Evolutionary conservation across 1,140 invertebrate species (phyloP), one percentile per base, ranked within the genome.

Genomic region (Thalassaphorura encarpata): DNA sequence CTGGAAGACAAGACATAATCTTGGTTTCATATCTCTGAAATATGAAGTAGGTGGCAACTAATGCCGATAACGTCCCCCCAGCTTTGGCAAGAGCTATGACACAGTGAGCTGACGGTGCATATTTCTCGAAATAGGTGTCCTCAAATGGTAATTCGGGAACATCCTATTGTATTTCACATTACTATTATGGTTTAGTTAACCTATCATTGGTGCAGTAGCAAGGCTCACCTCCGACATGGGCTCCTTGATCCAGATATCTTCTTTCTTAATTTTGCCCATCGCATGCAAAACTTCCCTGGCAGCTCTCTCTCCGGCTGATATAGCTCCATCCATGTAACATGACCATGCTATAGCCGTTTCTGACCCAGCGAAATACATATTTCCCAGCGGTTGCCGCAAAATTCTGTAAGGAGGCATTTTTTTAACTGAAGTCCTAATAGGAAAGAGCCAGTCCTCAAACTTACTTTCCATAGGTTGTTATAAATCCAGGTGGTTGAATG

Each of bases 271-370:
- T 27, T 27, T 47, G 6, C 65, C 40, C 21, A 69, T 19, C 18
- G 62, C 54, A 16, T 67, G 67, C 19, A 74, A 51, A 6, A 76
- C 74, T 69, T 79, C 75, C 26, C 69, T 68, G 18, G 77, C 77
- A n/a, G 76, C 75, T 45, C 76, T 57, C 57, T 74, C 67, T 26
- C 77, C 78, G 11, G 76, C 66, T 58, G 77, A 70, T 15, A 78
- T 67, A 16, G 77, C 78, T 27, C 78, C 78, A 41, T 71, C 73
- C 72, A 79, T 76, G 62, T 76, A 76, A 8, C 78, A 77, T 28
- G 71, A 69, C 78, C 78, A 79, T 49, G 71, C 61, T 1, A 70
- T 72, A 4, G 78, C 74, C 8, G 77, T 76, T 63, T 79, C 78
- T 19, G 77, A 76, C 3, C 77, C 77, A 33, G 75, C 76, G 67